Base-by-base conservation (phyloP, 2,888 invertebrate genomes). In the Allolobophora icterica region DNA sequence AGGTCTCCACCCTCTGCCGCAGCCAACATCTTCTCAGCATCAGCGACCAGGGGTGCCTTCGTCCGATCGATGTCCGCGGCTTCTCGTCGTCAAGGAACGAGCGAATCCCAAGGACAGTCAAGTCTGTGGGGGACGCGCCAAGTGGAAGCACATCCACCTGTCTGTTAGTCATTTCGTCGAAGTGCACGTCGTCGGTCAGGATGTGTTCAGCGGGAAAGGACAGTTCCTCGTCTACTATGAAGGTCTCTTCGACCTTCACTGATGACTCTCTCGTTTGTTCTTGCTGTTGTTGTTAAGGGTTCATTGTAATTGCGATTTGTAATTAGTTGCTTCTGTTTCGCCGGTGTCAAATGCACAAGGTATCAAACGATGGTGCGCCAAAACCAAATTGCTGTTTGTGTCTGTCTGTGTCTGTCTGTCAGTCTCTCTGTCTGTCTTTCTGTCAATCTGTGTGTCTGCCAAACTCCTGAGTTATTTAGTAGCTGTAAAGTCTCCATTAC, bases 191-290 rank as follows among this genome's bases (percentile, higher is more conserved):
- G 91, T 92, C 38, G 92, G 92, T 34, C 91, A 92, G 19, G 91
- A 92, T n/a, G 91, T 93, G 21, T 84, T 90, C 90, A 89, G 89
- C 21, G 89, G 87, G 30, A 84, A 89, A 34, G 92, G 91, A 17
- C 92, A 93, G 83, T 93, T 93, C 71, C 91, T 93, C n/a, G 89
- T 93, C 40, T 91, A 93, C 87, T 93, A 92, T 84, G 92, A 93
- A 92, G 93, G 93, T 87, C n/a, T 21, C 19, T 45, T 13, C 1
- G 21, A 13, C 4, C n/a, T 89, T 30, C 17, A n/a, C 2, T 35
- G 8, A n/a, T 89, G 38, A 1, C 34, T 30, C 0, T 89, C 1
- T 34, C 1, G 30, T 33, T 34, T 1, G 5, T 24, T 89, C 33
- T 45, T 90, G 33, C 11, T 58, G 45, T 45, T 90, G 58, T 19